Evolutionary conservation across 2,797 vertebrate genomes (phyloP), one percentile per base, ranked within the genome.

Genomic region (Telmatherina bonti): DNA sequence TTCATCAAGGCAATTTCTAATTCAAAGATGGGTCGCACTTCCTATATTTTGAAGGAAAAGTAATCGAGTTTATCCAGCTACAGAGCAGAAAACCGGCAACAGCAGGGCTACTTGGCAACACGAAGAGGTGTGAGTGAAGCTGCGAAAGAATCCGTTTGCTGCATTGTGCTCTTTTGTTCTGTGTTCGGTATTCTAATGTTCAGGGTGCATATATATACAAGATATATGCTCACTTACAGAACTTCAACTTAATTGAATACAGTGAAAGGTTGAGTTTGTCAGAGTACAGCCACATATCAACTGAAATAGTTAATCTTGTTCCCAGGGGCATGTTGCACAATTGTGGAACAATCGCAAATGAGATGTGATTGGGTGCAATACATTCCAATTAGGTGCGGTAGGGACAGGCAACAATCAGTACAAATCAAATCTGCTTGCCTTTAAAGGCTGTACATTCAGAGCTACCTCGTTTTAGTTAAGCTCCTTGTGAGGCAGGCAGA

Each of bases 61-160:
- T 12, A 2, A 24, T 49, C 5, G 41, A 38, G 57, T 73, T 30
- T 49, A 78, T 83, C 67, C 71, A 81, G 65, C 66, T 36, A 54
- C 59, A 71, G 58, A 35, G 60, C 62, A 18, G 55, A 18, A 54
- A 78, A 53, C 57, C 76, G 79, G 82, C 81, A 71, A 76, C 70
- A 67, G 67, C 52, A 74, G 56, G 79, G 82, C 55, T 36, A 31
- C 70, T 89, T 90, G 86, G 85, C 78, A 79, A 77, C 67, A 72
- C 62, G 59, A 38, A 60, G 56, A 78, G 65, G 65, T 67, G 35
- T 53, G 67, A 82, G 75, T 61, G 60, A 67, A 70, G 67, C 69
- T 76, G 74, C 84, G 67, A 76, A 30, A 36, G 72, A 82, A 74
- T 79, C 74, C 69, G 52, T 72, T 18, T 55, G 72, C 76, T 57